Percentiles rank a stretch among this genome's conserved stretches.
These are phyloP conservation scores for Dendrolimus punctatus DNA, from an alignment of 1,140 invertebrate species.

Conservation along the genomic window DNA sequence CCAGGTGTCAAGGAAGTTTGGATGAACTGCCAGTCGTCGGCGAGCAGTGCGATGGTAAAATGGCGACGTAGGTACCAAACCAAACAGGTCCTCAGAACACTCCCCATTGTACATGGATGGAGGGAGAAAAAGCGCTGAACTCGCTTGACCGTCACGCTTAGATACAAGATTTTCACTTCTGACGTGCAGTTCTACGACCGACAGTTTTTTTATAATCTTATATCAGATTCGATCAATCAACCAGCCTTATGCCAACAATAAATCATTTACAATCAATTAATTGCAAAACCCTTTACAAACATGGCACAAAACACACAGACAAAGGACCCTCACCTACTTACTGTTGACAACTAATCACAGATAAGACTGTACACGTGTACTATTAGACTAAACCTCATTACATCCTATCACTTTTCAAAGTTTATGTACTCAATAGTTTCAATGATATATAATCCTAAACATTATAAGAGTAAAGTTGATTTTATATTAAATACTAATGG, in stretches of 20 bases:
- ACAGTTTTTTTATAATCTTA: too few species aligned
- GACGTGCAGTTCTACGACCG: too few species aligned
- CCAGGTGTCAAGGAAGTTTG: too few species aligned
- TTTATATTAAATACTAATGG: not conserved
- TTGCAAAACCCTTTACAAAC: slow-evolving; percentile 25
- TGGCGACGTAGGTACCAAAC: too few species aligned
- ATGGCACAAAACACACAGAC: slow-evolving; percentile 6
- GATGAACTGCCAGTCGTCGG: too few species aligned
- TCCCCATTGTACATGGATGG: too few species aligned
- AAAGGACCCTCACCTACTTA: slow-evolving; percentile 8
- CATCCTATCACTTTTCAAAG: slow-evolving; percentile 3
- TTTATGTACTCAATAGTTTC: too few species aligned
- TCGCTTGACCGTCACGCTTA: too few species aligned
- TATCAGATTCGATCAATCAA: slow-evolving; percentile 14
- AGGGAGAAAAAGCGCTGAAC: too few species aligned
- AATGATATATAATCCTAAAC: not conserved
- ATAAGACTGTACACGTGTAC: slow-evolving; percentile 52
- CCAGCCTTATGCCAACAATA: slow-evolving; percentile 27
- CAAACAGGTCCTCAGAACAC: too few species aligned
- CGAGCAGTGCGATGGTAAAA: too few species aligned
- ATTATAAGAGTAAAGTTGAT: not conserved
- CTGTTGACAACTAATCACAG: slow-evolving; percentile 44
- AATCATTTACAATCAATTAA: slow-evolving; percentile 54
- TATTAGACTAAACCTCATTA: slow-evolving; percentile 33
- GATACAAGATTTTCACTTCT: too few species aligned